A percentile compares a stretch with the other conserved stretches of the same genome.
Conservation (phyloP, 2,113 vertebrate genomes). For the Salvelinus fontinalis region DNA sequence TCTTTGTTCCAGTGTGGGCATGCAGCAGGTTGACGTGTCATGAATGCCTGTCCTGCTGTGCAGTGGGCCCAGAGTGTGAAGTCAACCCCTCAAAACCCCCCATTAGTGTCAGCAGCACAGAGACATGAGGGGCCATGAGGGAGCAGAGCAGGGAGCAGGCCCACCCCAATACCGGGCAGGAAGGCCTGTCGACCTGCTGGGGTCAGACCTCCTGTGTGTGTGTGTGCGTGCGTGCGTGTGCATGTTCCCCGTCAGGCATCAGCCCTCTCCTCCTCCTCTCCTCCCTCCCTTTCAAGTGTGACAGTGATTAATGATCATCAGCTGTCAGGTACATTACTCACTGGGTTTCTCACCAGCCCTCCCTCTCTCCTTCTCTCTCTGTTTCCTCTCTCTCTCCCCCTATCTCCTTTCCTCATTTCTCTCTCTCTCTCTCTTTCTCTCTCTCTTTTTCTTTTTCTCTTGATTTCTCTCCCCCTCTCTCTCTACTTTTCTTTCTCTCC, state of each 20-base stretch:
- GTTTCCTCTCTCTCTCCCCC: constrained; percentile 10
- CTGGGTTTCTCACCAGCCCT: constrained; percentile 29
- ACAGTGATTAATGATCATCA: constrained; percentile 78
- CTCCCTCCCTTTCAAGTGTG: constrained; percentile 59
- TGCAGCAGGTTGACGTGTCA: constrained; percentile 61
- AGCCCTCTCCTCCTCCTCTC: constrained; percentile 15
- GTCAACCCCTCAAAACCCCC: constrained; percentile 67
- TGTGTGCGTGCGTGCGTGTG: constrained; percentile 10
- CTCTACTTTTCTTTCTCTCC: constrained; percentile 1
- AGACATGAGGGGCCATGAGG: constrained; percentile 40
- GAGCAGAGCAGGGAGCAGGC: constrained; percentile 25
- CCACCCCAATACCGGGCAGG: constrained; percentile 18
- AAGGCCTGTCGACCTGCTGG: constrained; percentile 37
- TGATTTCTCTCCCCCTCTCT: constrained; percentile 1
- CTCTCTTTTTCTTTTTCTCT: not conserved
- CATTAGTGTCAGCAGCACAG: constrained; percentile 69
- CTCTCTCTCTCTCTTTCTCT: not conserved
- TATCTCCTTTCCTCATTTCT: not conserved
- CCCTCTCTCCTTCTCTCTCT: constrained; percentile 23
- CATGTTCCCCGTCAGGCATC: constrained; percentile 47
- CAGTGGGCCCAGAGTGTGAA: constrained; percentile 61
- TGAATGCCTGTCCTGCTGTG: constrained; percentile 71
- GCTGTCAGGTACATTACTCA: constrained; percentile 74
- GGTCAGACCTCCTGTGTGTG: constrained; percentile 17
- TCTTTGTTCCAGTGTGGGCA: constrained; percentile 61